Base-by-base conservation (phyloP, 2,113 vertebrate genomes). In the Tupaia chinensis region DNA sequence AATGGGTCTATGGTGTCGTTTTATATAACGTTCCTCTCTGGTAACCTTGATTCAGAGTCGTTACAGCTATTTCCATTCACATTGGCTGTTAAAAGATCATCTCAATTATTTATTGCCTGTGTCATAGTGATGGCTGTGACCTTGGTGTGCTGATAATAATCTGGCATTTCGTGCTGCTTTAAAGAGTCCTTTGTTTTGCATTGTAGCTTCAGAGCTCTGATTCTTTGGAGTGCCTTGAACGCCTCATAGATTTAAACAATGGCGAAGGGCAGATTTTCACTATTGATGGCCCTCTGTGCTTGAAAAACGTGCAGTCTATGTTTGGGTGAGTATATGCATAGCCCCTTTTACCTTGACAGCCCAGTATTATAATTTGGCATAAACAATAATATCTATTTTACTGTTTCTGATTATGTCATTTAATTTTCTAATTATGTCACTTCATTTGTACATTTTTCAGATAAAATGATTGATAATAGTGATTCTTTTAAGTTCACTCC, bases 271-370 rank as follows among this genome's bases (percentile, higher is more conserved):
- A 99, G 77, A 99, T 99, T 97, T 99, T 99, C 97, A 99, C 99
- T 54, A 99, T 99, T 76, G 99, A 99, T 94, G 99, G 99, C 12
- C 99, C 99, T 1, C 98, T 99, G 89, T 99, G 99, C 98, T 98
- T 99, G 98, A 99, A 99, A 98, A 99, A 99, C 58, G 99, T 99
- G 1, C 99, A 99, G 98, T 99, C 99, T 7, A 99, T 99, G 99
- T 99, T 99, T 98, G 99, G 99, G 99, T 99, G 73, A 98, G 99
- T 98, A 93, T 94, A 27, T 87, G 22, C 32, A 65, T 72, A 68
- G 27, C 87, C 17, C 56, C 85, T 84, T 88, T 92, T 87, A 58
- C 54, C 66, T 95, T 93, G 93, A 54, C 11, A 80, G n/a, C 76
- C 60, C n/a, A 11, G 12, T 92, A 86, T 84, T 83, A 73, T 82